Percentiles rank a stretch among this genome's conserved stretches.
These are phyloP conservation scores for Agapostemon virescens DNA, from an alignment of 2,888 invertebrate species.

Conservation along the genomic window DNA sequence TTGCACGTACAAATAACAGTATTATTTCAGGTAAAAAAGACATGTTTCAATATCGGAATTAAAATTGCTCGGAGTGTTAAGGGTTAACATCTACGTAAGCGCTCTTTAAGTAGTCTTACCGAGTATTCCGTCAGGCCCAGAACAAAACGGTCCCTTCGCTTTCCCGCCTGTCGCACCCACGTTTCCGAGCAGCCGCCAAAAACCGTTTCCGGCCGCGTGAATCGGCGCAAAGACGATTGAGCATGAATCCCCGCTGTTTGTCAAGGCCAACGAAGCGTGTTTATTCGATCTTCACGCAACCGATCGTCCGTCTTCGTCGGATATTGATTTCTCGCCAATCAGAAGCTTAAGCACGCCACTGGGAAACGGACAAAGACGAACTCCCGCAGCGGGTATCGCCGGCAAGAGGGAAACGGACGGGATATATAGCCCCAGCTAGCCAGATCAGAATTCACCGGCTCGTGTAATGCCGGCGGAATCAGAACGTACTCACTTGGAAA, in stretches of 20 bases:
- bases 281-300: conserved; percentile 52
- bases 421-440: conserved; percentile 42
- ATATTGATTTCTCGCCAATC: conserved; percentile 66
- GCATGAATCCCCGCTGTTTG: conserved; percentile 36
- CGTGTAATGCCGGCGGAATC: conserved; percentile 71
- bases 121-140: too few species aligned
- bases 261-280: conserved; percentile 45
- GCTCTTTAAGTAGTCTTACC: too few species aligned
- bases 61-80: too few species aligned
- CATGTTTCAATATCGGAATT: too few species aligned
- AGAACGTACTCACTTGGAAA: conserved; percentile 69
- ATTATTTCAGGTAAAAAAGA: too few species aligned
- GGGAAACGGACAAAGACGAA: conserved; percentile 30
- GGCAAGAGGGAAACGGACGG: conserved; percentile 32
- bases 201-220: neutral
- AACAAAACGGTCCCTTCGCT: too few species aligned
- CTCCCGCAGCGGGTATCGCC: neutral
- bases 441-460: conserved; percentile 65
- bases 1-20: too few species aligned
- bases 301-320: conserved; percentile 46
- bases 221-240: conserved; percentile 3
- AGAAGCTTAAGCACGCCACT: conserved; percentile 50
- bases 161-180: too few species aligned
- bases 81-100: too few species aligned
- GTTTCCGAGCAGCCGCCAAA: too few species aligned